These are phyloP conservation scores for Phrixothrix hirtus DNA, from an alignment of 2,888 invertebrate genomes.

Conservation along the genomic window DNA sequence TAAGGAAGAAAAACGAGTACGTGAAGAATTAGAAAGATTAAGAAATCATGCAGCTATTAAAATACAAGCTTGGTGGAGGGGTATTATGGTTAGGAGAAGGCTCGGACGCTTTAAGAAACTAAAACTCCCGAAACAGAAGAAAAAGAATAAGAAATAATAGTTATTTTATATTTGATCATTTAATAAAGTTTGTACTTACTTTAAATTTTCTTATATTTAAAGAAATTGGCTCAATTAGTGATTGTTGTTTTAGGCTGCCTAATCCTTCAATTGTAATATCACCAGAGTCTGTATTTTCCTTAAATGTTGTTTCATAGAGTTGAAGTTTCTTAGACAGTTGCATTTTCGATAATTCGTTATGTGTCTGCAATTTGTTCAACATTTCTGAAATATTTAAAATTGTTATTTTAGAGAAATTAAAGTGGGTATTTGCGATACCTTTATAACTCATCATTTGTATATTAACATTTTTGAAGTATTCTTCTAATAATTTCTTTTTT, in stretches of 20 bases:
- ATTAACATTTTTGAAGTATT: background rate
- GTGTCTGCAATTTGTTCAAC: background rate
- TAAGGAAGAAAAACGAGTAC: slow-evolving; percentile 34
- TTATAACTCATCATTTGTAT: background rate
- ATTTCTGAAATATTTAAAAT: background rate
- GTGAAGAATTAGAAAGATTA: slow-evolving; percentile 11
- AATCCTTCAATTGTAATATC: background rate
- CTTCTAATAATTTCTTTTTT: background rate
- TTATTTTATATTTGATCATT: background rate
- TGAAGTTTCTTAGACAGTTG: background rate
- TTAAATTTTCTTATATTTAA: background rate
- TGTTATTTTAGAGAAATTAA: background rate
- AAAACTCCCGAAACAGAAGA: background rate
- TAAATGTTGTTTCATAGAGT: background rate
- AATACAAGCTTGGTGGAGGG: slow-evolving; percentile 50
- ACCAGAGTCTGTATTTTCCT: background rate
- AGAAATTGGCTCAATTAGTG: background rate
- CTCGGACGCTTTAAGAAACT: slow-evolving; percentile 23
- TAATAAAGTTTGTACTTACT: background rate
- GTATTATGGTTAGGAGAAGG: slow-evolving; percentile 41
- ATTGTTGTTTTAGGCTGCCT: background rate
- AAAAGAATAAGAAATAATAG: background rate
- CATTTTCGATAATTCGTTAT: background rate
- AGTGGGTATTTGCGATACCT: background rate
- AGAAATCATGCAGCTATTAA: slow-evolving; percentile 39